phyloP scores from a whole-genome alignment of 1,140 invertebrate genomes.

The Zaprionus taronus region DNA sequence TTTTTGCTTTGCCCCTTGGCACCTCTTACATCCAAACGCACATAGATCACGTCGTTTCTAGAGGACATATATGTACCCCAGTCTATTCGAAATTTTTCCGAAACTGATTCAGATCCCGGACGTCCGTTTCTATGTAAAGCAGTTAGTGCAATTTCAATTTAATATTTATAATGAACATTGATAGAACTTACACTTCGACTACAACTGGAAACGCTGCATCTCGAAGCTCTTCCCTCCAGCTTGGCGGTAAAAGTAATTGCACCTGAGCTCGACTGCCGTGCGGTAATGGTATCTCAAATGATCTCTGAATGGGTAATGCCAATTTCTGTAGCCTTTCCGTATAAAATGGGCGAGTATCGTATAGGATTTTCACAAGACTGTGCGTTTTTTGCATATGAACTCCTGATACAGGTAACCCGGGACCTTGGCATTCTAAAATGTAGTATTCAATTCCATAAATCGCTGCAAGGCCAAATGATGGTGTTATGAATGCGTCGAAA shows the following conservation, averaged over 20 bases:
- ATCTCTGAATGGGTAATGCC: constrained; percentile 90
- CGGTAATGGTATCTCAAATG: constrained; percentile 91
- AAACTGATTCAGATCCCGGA: constrained; percentile 94
- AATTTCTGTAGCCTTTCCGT: constrained; percentile 88
- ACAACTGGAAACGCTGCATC: constrained; percentile 94
- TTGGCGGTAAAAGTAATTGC: constrained; percentile 91
- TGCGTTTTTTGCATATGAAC: constrained; percentile 90
- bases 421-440: constrained; percentile 91
- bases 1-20: constrained; percentile 92
- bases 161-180: constrained; percentile 9
- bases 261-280: constrained; percentile 92
- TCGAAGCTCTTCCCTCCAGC: constrained; percentile 92
- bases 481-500: constrained; percentile 89
- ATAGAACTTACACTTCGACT: constrained; percentile 90
- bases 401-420: constrained; percentile 89
- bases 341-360: constrained; percentile 89
- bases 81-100: constrained; percentile 93
- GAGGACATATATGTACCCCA: constrained; percentile 98
- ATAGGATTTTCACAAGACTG: constrained; percentile 89
- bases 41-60: constrained; percentile 95
- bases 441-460: constrained; percentile 88
- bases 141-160: constrained; percentile 38
- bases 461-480: constrained; percentile 84
- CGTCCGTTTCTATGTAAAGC: constrained; percentile 92
- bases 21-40: constrained; percentile 94